Base-by-base conservation (phyloP, 2,888 invertebrate species). In the Agrochola circellaris region DNA sequence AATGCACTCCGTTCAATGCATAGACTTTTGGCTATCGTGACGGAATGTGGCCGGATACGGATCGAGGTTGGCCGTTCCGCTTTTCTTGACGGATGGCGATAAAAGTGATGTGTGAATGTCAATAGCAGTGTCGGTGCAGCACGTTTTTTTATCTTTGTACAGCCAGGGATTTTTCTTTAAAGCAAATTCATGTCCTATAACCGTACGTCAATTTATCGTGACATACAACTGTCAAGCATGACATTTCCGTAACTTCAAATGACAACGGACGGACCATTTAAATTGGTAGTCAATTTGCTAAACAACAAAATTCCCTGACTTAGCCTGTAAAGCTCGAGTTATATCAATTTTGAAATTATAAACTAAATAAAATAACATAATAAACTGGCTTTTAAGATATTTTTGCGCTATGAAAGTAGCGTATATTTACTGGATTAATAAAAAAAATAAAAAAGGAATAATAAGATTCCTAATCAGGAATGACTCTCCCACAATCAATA, bases 1-100 rank as follows among this genome's bases (percentile, higher is more conserved):
- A 84, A 73, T 86, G 79, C 83, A 83, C 58, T 75, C 20, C 48
- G 67, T 71, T 45, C 58, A 62, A 75, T 67, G 66, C 65, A 68
- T 48, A 42, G 26, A 71, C 13, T 83, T 86, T 83, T 76, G 84
- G 87, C 84, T 84, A 84, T 86, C 83, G 79, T 66, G 34, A 56
- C 67, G 83, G 79, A 68, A 75, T 79, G 75, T 66, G 20, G 15
- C 79, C 83, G 87, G 86, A 83, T 61, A 79, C 62, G 68, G 69
- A 77, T 64, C 77, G 73, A 81, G 85, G 84, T 87, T 78, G 60
- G 42, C 81, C 68, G 73, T 84, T 81, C 85, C 82, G 71, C 72
- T 76, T 75, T 86, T 79, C 74, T 75, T 61, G 34, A 34, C 66
- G 71, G 58, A 75, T 42, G 30, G 23, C 61, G 83, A 77, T 84